Conservation (phyloP, 2,797 vertebrate species). For the Kryptopterus vitreolus region DNA sequence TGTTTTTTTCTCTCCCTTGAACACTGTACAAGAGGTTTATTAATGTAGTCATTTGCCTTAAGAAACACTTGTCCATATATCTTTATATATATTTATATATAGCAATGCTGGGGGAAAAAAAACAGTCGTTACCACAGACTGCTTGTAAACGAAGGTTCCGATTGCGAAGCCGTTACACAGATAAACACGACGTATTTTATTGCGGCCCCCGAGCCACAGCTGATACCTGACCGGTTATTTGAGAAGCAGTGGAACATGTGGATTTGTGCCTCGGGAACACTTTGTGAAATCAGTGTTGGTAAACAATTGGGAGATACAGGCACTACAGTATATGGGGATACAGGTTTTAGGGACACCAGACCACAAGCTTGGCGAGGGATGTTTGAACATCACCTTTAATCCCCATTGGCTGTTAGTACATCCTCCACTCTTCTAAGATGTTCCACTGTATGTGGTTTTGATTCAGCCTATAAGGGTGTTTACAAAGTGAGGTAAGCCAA, state of each 20-base stretch:
- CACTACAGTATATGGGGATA: too few relatives aligned
- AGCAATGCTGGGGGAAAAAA: too few relatives aligned
- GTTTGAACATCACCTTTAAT: too few relatives aligned
- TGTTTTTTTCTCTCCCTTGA: background rate
- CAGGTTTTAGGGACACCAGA: too few relatives aligned
- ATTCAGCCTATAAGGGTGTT: too few relatives aligned
- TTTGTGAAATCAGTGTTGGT: background rate
- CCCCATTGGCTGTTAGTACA: too few relatives aligned
- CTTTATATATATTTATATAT: background rate
- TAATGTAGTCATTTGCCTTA: constrained; percentile 5
- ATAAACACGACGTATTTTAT: background rate
- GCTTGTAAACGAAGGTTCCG: too few relatives aligned
- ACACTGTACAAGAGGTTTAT: background rate
- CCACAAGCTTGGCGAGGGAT: too few relatives aligned
- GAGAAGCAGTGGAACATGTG: background rate
- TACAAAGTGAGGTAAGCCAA: too few relatives aligned
- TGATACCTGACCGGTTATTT: background rate
- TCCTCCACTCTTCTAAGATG: too few relatives aligned
- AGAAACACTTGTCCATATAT: background rate
- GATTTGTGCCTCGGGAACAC: background rate
- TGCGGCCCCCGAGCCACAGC: background rate
- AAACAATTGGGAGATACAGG: background rate
- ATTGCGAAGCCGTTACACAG: background rate
- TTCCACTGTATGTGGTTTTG: too few relatives aligned
- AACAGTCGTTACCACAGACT: background rate